Conservation (phyloP, 2,888 invertebrate genomes). For the Papilio elwesi region DNA sequence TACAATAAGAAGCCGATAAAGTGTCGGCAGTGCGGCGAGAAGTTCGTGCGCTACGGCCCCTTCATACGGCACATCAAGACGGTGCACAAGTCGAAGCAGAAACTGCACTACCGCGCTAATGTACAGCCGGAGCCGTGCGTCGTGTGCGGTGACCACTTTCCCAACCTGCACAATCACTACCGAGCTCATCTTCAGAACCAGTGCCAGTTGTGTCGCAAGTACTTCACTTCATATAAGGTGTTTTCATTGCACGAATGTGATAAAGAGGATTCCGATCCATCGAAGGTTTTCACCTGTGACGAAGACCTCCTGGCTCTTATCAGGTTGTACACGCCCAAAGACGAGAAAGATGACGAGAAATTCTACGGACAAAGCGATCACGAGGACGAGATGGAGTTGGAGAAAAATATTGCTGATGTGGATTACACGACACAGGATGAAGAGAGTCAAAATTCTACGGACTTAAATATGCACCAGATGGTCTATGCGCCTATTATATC, state of each 20-base stretch:
- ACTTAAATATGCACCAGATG: slow-evolving; percentile 58
- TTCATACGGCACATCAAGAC: slow-evolving; percentile 75
- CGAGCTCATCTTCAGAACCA: slow-evolving; percentile 85
- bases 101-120: slow-evolving; percentile 71
- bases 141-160: slow-evolving; percentile 84
- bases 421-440: slow-evolving; percentile 48
- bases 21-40: slow-evolving; percentile 73
- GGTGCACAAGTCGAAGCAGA: slow-evolving; percentile 70
- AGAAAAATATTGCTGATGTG: slow-evolving; percentile 33
- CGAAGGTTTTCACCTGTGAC: slow-evolving; percentile 71
- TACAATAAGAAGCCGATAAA: slow-evolving; percentile 76
- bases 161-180: slow-evolving; percentile 85
- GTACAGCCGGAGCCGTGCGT: slow-evolving; percentile 83
- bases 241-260: slow-evolving; percentile 70
- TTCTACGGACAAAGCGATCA: slow-evolving; percentile 71
- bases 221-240: slow-evolving; percentile 70
- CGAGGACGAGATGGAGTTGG: slow-evolving; percentile 55
- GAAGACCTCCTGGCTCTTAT: slow-evolving; percentile 65
- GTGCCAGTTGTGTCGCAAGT: slow-evolving; percentile 77
- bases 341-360: slow-evolving; percentile 74
- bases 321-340: slow-evolving; percentile 69
- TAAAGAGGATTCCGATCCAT: slow-evolving; percentile 66
- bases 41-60: slow-evolving; percentile 75
- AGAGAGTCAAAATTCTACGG: slow-evolving; percentile 53
- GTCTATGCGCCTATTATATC: slow-evolving; percentile 75